Evolutionary conservation across 1,140 invertebrate species (phyloP), one percentile per base, ranked within the genome.

Genomic region (Nylanderia fulva): DNA sequence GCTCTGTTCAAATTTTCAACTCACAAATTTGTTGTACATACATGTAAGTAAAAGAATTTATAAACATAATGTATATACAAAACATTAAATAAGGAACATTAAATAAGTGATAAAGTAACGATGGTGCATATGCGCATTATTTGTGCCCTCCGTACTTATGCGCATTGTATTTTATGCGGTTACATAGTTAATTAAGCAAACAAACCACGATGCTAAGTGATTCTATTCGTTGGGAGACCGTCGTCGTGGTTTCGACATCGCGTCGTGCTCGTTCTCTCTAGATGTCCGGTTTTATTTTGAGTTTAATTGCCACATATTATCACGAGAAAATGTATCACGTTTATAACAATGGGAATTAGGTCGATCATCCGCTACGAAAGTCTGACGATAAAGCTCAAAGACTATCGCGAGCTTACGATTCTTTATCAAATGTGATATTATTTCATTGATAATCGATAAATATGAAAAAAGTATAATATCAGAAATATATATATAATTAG

Each of bases 271-370:
- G 33, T 3, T 24, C 13, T 21, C 42, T 24, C 27, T 13, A 36
- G 9, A 84, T 18, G 64, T 88, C 72, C 80, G 85, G 66, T 39
- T 56, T n/a, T 36, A 72, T 71, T 87, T 13, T 24, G 18, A 84
- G 3, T 27, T 18, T 29, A 68, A 72, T 86, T 60, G 52, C n/a
- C n/a, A 74, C 52, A 58, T n/a, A 1, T 33, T 58, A 27, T 48
- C 45, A 84, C 64, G 39, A 87, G 33, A 56, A 74, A 86, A 76
- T 61, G n/a, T 54, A 6, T 45, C n/a, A n/a, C 4, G 3, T 24
- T n/a, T 68, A 54, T 42, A 79, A 56, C 58, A 52, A 9, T 45
- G 5, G 36, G 48, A 87, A 85, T 15, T 21, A 54, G 54, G 60
- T 80, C 87, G 36, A 80, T 85, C 27, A 24, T 84, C 52, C 9